Base-by-base conservation (phyloP, 2,888 invertebrate species). In the Endotricha flammealis region DNA sequence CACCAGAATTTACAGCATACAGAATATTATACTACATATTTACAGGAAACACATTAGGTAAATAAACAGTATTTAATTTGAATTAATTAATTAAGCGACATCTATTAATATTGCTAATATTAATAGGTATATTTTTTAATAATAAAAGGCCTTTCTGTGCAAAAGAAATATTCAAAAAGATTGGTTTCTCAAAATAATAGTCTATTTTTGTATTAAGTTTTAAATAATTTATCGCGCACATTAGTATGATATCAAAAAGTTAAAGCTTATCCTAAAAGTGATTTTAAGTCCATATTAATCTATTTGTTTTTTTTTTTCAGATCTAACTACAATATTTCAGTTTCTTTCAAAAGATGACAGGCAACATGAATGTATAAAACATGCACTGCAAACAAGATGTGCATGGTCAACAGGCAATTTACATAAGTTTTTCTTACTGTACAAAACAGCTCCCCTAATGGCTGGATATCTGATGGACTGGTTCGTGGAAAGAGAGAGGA, bases 1-100 rank as follows among this genome's bases (percentile, higher is more conserved):
- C 91, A 44, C 90, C 93, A 46, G 99, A 99, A 82, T 99, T 99
- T 80, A 93, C 94, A 33, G 97, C 98, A 33, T 99, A 99, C 78
- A 89, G 98, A 54, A 95, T 99, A 67, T 88, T 99, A 29, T 99
- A 99, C 75, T 98, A 96, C 67, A 95, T 99, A 51, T 99, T 96
- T 69, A 98, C 98, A n/a, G 96, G 96, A 72, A 98, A 97, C 86
- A 95, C 96, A 49, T 90, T 96, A 88, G 98, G 98, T 98, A 83
- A 61, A 83, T 72, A 42, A 28, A 50, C 44, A 39, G 48, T 44
- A 24, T 12, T 12, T 33, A n/a, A 30, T 22, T 32, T 30, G 12
- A 36, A n/a, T n/a, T n/a, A n/a, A n/a, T n/a, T n/a, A n/a, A n/a
- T n/a, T n/a, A n/a, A n/a, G n/a, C n/a, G n/a, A n/a, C n/a, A n/a